Evolutionary conservation across 2,797 vertebrate genomes (phyloP), one percentile per base, ranked within the genome.

Genomic region (Hemibagrus guttatus): DNA sequence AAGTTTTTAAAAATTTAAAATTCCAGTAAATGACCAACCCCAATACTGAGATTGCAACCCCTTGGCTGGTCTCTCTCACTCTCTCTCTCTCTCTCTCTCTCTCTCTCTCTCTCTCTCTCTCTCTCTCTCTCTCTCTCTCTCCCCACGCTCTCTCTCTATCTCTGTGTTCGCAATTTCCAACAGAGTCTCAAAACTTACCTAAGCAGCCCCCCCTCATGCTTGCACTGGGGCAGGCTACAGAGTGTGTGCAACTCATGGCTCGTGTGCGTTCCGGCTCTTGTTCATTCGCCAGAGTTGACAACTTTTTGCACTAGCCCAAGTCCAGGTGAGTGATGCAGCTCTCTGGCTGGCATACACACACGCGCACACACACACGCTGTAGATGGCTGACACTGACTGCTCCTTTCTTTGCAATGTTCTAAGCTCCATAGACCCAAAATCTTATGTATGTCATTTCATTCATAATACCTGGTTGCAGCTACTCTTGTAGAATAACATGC

Each of bases 151-250:
- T 64, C 23, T 19, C 9, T 42, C 6, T 63, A 16, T 63, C 39
- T 61, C 46, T 12, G 52, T 76, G 23, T 89, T 87, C 5, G 46
- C 8, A 39, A 49, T 89, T 59, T 82, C 90, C 90, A 91, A 54
- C 93, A 99, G 98, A 99, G 95, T 98, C 97, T 90, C 98, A 99
- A 95, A 98, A 99, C 93, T 96, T 99, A 96, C 98, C 98, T 88
- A 99, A 98, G 94, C 98, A 99, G 96, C 98, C 98, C 85, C 97
- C 97, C 0, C 94, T 99, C 94, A 98, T 99, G 97, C 94, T 99
- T 19, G 98, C 98, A 52, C 92, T 99, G 89, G 98, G 98, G 90
- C 98, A 99, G 94, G 98, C 98, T 92, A 98, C 98, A 0, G 97
- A 99, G 94, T 99, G 98, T 90, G 95, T 99, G 90, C 97, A 97